Evolutionary conservation across 2,113 vertebrate species (phyloP).

Genomic region (Tichodroma muraria): DNA sequence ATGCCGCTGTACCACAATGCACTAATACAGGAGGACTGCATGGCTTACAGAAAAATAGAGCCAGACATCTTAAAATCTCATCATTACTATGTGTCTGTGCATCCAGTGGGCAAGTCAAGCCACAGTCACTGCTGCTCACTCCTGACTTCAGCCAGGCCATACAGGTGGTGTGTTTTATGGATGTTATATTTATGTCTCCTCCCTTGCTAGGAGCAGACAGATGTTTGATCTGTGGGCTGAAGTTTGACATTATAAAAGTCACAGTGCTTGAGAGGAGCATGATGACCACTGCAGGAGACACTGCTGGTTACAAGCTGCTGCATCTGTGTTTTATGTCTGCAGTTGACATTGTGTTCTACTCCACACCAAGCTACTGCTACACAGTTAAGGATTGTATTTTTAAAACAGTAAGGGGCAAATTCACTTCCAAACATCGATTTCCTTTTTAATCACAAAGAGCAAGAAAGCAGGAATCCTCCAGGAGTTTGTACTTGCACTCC

Average conservation of each 20-base stretch:
- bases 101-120: neutral
- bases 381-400: neutral
- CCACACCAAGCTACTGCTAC: neutral
- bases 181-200: neutral
- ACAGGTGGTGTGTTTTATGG: neutral
- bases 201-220: neutral
- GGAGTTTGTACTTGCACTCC: neutral
- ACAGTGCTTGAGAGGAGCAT: neutral
- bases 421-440: neutral
- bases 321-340: neutral
- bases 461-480: neutral
- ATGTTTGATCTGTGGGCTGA: neutral
- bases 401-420: neutral
- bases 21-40: neutral
- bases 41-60: neutral
- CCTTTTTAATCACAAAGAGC: neutral
- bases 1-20: neutral
- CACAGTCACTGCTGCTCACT: neutral
- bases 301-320: neutral
- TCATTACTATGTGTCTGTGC: neutral
- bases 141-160: neutral
- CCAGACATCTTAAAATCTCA: neutral
- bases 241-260: neutral
- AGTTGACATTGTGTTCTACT: neutral
- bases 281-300: neutral